phyloP scores from a whole-genome alignment of 1,140 invertebrate species.

The Scaptomyza pallida region DNA sequence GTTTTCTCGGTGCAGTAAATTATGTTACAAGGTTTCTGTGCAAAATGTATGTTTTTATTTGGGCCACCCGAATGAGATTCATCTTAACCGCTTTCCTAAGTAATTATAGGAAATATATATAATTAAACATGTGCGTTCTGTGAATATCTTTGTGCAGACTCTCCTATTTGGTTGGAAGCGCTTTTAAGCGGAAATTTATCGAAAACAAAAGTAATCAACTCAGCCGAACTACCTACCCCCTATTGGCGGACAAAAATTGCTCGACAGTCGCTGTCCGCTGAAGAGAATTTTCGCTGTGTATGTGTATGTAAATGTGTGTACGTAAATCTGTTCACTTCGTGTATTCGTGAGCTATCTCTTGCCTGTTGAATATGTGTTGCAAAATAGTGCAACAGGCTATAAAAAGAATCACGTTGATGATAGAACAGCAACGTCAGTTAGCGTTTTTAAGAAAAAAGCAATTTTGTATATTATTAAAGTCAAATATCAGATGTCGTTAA shows the following conservation, averaged over 20 bases:
- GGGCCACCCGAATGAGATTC: too few relatives aligned
- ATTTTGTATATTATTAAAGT: background rate
- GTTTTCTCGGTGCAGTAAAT: background rate
- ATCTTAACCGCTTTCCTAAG: too few relatives aligned
- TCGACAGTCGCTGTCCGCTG: too few relatives aligned
- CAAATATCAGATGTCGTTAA: background rate
- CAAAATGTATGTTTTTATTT: background rate
- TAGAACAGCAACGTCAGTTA: slow-evolving; percentile 2
- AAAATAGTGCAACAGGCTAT: slow-evolving; percentile 64
- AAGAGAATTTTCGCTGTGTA: too few relatives aligned
- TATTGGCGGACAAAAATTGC: too few relatives aligned
- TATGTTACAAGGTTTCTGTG: background rate
- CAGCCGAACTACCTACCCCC: too few relatives aligned
- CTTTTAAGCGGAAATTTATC: too few relatives aligned
- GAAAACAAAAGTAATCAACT: too few relatives aligned
- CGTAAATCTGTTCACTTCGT: background rate
- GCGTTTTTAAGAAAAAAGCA: slow-evolving; percentile 5
- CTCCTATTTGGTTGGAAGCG: too few relatives aligned
- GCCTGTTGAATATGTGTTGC: slow-evolving; percentile 65
- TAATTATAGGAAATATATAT: too few relatives aligned
- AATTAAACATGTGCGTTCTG: too few relatives aligned
- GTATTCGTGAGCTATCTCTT: slow-evolving; percentile 21
- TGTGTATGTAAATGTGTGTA: background rate
- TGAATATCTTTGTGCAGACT: too few relatives aligned
- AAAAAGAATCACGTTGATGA: slow-evolving; percentile 3